Evolutionary conservation across 2,113 vertebrate genomes (phyloP).

Genomic region (Erythrocebus patas): DNA sequence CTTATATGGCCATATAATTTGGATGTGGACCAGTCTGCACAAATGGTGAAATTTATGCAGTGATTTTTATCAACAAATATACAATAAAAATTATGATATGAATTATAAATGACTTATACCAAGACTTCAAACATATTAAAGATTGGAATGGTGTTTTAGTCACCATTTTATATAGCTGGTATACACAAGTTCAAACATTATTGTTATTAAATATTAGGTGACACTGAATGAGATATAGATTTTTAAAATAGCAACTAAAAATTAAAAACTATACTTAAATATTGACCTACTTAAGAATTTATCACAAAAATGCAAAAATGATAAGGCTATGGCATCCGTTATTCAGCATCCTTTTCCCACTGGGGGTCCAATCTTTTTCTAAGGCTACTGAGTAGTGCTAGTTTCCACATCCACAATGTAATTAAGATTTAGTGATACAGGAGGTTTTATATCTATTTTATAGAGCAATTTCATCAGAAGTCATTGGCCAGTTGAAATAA

Average conservation of each 20-base stretch:
- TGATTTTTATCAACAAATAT: neutral
- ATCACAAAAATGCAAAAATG: neutral
- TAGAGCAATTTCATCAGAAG: conserved; percentile 27
- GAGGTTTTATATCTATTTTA: conserved; percentile 40
- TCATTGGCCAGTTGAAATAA: conserved; percentile 24
- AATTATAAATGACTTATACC: neutral
- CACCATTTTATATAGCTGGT: neutral
- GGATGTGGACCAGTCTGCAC: neutral
- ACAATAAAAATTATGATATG: neutral
- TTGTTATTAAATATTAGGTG: neutral
- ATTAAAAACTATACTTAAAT: neutral
- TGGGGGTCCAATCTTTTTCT: neutral
- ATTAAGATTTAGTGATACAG: conserved; percentile 27
- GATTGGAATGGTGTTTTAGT: neutral
- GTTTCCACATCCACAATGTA: neutral
- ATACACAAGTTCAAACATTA: neutral
- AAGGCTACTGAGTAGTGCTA: neutral
- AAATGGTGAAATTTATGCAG: neutral
- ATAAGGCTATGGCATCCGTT: neutral
- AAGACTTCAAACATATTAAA: neutral
- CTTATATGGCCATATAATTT: neutral
- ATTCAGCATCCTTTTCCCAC: neutral
- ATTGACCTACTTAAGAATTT: neutral
- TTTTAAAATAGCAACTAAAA: neutral
- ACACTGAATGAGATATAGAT: neutral